Conservation (phyloP, 2,888 invertebrate species). For the Epirrita christyi region DNA sequence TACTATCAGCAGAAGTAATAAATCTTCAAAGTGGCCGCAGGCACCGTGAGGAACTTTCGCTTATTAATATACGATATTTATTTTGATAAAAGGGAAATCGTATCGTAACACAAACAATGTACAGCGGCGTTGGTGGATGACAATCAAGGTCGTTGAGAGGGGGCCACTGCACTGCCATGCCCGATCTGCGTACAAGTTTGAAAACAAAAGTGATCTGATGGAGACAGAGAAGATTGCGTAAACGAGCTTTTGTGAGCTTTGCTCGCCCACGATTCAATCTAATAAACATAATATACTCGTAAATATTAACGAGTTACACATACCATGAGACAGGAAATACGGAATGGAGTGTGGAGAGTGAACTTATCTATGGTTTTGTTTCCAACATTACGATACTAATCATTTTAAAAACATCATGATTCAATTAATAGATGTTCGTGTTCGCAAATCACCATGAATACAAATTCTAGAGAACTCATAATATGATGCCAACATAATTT, state of each 20-base stretch:
- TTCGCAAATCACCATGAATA: neutral
- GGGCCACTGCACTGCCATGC: constrained; percentile 48
- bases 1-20: constrained; percentile 44
- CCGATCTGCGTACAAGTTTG: constrained; percentile 50
- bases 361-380: constrained; percentile 2
- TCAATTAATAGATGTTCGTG: neutral
- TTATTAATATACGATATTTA: constrained; percentile 59
- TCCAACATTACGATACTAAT: neutral
- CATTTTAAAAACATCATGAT: neutral
- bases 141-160: constrained; percentile 64
- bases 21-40: constrained; percentile 46
- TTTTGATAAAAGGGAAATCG: constrained; percentile 74
- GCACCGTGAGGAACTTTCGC: constrained; percentile 62
- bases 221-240: constrained; percentile 63
- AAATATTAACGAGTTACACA: constrained; percentile 23
- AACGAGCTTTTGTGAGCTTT: constrained; percentile 38
- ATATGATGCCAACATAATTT: constrained; percentile 12
- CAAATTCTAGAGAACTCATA: constrained; percentile 2
- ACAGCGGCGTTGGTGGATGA: constrained; percentile 59
- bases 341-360: constrained; percentile 11
- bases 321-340: constrained; percentile 17
- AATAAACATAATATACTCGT: constrained; percentile 28
- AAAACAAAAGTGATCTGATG: constrained; percentile 76
- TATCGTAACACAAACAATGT: constrained; percentile 64
- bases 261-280: constrained; percentile 29